phyloP scores from a whole-genome alignment of 2,888 invertebrate species.

The Ferdinandea cuprea region DNA sequence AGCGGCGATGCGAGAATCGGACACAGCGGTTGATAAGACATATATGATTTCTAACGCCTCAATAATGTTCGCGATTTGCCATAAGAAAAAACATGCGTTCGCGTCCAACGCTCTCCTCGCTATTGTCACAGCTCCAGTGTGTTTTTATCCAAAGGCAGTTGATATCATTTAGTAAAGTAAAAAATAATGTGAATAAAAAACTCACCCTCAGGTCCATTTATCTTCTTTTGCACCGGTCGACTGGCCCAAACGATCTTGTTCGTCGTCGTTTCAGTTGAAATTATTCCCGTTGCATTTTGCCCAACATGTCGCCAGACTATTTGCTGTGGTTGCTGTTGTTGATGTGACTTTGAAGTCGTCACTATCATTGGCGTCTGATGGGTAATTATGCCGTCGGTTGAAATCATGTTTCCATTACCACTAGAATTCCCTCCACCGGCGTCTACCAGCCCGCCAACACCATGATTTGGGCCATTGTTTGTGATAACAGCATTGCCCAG shows the following conservation, averaged over 20 bases:
- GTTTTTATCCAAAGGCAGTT: too few species aligned
- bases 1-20: too few species aligned
- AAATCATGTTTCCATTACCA: conserved; percentile 72
- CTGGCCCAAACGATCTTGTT: conserved; percentile 81
- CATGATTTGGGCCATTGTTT: conserved; percentile 66
- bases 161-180: background rate
- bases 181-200: background rate
- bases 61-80: too few species aligned
- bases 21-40: too few species aligned
- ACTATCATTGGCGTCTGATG: conserved; percentile 78
- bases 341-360: conserved; percentile 78
- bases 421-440: conserved; percentile 59
- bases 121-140: too few species aligned
- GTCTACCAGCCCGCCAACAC: conserved; percentile 41
- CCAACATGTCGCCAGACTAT: conserved; percentile 81
- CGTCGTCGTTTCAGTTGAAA: conserved; percentile 78
- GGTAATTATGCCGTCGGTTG: conserved; percentile 68
- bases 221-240: conserved; percentile 79
- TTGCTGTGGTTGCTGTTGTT: conserved; percentile 77
- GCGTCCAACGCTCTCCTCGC: too few species aligned
- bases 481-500: conserved; percentile 64
- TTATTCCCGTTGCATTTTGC: conserved; percentile 77
- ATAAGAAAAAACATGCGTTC: too few species aligned
- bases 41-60: too few species aligned
- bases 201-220: conserved; percentile 82